A percentile compares a stretch with the other conserved stretches of the same genome.
Conservation (phyloP, 2,888 invertebrate genomes). For the Yponomeuta malinellus region DNA sequence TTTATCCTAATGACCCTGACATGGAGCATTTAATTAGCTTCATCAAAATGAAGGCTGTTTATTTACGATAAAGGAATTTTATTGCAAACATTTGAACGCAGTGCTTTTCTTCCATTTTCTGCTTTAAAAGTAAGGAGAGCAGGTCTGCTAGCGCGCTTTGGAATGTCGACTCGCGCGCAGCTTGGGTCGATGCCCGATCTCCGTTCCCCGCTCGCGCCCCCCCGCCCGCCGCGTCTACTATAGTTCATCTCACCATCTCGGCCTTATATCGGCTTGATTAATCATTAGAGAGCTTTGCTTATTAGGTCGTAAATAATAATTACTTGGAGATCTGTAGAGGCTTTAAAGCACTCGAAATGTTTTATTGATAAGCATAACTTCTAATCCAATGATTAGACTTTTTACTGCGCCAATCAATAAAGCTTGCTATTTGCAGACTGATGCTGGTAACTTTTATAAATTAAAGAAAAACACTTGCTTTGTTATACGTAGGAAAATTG, state of each 20-base stretch:
- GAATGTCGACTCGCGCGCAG: slow-evolving; percentile 47
- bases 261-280: slow-evolving; percentile 65
- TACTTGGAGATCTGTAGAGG: slow-evolving; percentile 18
- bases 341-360: slow-evolving; percentile 12
- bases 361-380: slow-evolving; percentile 11
- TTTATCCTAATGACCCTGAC: neutral
- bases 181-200: slow-evolving; percentile 64
- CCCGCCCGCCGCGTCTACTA: slow-evolving; percentile 17
- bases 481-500: neutral
- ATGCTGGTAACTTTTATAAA: neutral
- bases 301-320: slow-evolving; percentile 39
- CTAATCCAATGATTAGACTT: neutral
- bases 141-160: slow-evolving; percentile 56
- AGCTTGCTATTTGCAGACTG: neutral
- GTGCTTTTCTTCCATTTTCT: slow-evolving; percentile 16
- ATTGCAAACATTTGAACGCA: neutral
- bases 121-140: slow-evolving; percentile 54
- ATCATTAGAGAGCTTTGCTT: slow-evolving; percentile 47
- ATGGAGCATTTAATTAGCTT: neutral
- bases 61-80: neutral
- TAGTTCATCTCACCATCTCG: slow-evolving; percentile 51
- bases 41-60: neutral
- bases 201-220: slow-evolving; percentile 33
- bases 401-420: neutral
- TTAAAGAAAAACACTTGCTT: neutral